Percentiles rank a stretch among this genome's conserved stretches.
Evolutionary conservation across 2,888 invertebrate genomes (phyloP).

Genomic region (Rhamnusium bicolor): DNA sequence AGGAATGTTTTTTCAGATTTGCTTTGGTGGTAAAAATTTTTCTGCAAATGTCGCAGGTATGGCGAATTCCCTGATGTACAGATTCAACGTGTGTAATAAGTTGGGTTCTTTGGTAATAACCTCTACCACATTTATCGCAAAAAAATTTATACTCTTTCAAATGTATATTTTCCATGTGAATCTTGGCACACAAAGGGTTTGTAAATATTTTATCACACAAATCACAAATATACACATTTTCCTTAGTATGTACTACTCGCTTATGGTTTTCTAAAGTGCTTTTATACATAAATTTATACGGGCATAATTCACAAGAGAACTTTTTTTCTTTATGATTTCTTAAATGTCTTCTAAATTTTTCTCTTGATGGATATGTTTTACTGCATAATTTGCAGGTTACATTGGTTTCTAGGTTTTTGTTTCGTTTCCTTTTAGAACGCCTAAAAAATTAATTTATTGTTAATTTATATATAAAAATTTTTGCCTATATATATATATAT

Average conservation of each 20-base stretch:
- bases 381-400: constrained; percentile 44
- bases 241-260: constrained; percentile 6
- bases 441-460: constrained; percentile 9
- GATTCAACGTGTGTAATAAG: constrained; percentile 15
- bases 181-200: constrained; percentile 8
- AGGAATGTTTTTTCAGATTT: neutral
- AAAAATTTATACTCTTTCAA: constrained; percentile 15
- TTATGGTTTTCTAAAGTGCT: constrained; percentile 7
- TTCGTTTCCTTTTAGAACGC: neutral
- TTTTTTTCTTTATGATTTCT: constrained; percentile 41
- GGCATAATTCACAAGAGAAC: constrained; percentile 18
- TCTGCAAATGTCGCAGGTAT: constrained; percentile 32
- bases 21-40: constrained; percentile 46
- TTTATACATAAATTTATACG: constrained; percentile 11
- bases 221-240: constrained; percentile 21
- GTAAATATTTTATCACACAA: constrained; percentile 17
- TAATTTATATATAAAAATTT: neutral
- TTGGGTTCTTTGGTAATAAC: constrained; percentile 16
- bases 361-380: constrained; percentile 37
- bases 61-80: constrained; percentile 13
- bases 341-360: constrained; percentile 39
- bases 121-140: constrained; percentile 32
- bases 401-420: neutral
- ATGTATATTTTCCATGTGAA: constrained; percentile 8
- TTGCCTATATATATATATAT: too few relatives aligned